Percentiles rank a stretch among this genome's conserved stretches.
Conservation (phyloP, 2,797 vertebrate species). For the Pachyuromys duprasi region DNA sequence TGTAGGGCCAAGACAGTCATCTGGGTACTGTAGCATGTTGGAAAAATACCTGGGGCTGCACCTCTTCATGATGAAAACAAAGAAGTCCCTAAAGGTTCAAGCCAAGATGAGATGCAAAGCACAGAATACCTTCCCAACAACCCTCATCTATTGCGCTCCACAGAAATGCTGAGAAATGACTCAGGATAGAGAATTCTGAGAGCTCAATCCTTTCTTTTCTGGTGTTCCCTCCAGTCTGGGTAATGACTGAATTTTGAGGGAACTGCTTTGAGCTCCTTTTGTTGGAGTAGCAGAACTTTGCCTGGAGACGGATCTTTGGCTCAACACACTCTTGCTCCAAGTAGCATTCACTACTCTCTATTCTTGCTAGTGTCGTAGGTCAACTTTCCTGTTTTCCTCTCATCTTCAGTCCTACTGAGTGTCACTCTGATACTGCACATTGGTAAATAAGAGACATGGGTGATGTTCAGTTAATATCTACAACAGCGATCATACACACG, state of each 20-base stretch:
- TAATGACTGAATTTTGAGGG: not conserved
- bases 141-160: not conserved
- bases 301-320: too few species aligned
- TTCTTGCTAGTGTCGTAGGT: not conserved
- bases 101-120: not conserved
- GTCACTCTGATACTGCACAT: not conserved
- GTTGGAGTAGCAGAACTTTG: not conserved
- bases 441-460: not conserved
- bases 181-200: not conserved
- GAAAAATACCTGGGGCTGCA: not conserved
- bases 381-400: not conserved
- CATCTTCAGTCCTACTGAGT: not conserved
- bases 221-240: not conserved
- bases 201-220: not conserved
- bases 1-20: not conserved
- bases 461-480: not conserved
- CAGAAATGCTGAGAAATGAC: not conserved
- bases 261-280: not conserved
- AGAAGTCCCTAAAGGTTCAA: not conserved
- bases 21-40: not conserved
- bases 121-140: not conserved
- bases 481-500: not conserved
- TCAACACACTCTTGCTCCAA: not conserved
- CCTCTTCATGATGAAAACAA: not conserved
- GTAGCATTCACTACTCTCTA: not conserved